phyloP scores from a whole-genome alignment of 1,140 invertebrate species.

The Grapholita molesta region DNA sequence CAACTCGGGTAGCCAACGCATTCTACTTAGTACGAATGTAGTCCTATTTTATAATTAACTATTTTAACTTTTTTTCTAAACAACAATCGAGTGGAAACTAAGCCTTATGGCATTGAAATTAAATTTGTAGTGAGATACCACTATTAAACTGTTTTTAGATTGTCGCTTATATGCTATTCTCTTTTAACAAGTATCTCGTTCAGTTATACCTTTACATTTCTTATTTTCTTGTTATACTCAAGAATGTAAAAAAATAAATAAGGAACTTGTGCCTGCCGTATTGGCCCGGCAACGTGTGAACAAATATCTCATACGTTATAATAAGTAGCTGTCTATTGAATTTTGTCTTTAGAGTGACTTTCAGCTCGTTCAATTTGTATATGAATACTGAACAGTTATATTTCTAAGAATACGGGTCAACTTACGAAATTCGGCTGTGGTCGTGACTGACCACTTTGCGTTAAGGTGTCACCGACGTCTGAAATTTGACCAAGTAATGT shows the following conservation, averaged over 20 bases:
- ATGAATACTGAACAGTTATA: constrained; percentile 12
- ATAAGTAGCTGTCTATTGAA: constrained; percentile 8
- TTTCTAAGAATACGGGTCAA: not conserved
- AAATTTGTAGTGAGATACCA: too few relatives aligned
- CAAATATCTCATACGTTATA: not conserved
- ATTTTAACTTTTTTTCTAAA: too few relatives aligned
- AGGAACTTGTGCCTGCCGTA: not conserved
- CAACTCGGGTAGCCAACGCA: too few relatives aligned
- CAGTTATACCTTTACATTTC: not conserved
- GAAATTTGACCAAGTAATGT: not conserved
- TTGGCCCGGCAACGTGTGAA: not conserved
- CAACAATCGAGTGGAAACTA: too few relatives aligned
- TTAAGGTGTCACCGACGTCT: not conserved
- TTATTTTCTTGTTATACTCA: not conserved
- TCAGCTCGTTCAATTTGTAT: constrained; percentile 1
- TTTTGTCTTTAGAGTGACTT: not conserved
- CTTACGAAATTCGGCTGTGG: constrained; percentile 5
- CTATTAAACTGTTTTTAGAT: too few relatives aligned
- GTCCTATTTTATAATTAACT: too few relatives aligned
- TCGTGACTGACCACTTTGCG: constrained; percentile 3
- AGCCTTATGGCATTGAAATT: too few relatives aligned
- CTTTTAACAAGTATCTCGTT: too few relatives aligned
- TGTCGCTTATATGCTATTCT: too few relatives aligned
- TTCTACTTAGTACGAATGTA: too few relatives aligned
- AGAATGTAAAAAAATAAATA: not conserved